Evolutionary conservation across 2,113 vertebrate genomes (phyloP).

Genomic region (Blennius ocellaris): DNA sequence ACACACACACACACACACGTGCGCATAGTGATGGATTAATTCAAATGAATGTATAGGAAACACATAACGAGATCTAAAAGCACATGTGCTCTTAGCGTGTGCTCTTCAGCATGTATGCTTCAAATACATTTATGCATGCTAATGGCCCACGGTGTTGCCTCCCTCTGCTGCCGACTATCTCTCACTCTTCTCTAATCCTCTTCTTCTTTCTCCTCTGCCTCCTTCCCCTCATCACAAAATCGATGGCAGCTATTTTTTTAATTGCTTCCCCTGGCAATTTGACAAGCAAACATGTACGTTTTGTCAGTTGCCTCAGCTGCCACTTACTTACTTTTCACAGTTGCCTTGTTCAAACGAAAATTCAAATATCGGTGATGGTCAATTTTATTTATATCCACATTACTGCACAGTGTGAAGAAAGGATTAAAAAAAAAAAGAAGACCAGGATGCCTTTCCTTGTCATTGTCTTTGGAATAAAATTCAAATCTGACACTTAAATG

Average conservation of each 20-base stretch:
- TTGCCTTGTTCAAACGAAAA: conserved; percentile 1
- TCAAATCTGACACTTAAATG: neutral
- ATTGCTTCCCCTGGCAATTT: conserved; percentile 48
- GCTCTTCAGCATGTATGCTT: conserved; percentile 8
- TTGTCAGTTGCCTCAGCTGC: conserved; percentile 13
- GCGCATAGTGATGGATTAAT: conserved; percentile 11
- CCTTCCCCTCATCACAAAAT: conserved; percentile 27
- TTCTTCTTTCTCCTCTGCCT: neutral
- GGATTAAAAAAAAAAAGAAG: neutral
- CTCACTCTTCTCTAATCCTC: neutral
- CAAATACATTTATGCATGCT: neutral
- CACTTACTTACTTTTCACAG: conserved; percentile 5
- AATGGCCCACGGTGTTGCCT: neutral
- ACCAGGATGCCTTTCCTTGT: neutral
- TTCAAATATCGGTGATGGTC: neutral
- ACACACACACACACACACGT: neutral
- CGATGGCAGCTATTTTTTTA: conserved; percentile 48
- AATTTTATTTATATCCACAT: neutral
- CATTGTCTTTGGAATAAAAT: neutral
- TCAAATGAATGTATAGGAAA: neutral
- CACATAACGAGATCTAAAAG: neutral
- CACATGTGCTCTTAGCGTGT: conserved; percentile 4
- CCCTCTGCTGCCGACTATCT: conserved; percentile 3
- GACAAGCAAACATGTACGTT: conserved; percentile 41
- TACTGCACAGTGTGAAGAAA: neutral